Conservation (phyloP, 2,113 vertebrate genomes). For the Bolborhynchus lineola region DNA sequence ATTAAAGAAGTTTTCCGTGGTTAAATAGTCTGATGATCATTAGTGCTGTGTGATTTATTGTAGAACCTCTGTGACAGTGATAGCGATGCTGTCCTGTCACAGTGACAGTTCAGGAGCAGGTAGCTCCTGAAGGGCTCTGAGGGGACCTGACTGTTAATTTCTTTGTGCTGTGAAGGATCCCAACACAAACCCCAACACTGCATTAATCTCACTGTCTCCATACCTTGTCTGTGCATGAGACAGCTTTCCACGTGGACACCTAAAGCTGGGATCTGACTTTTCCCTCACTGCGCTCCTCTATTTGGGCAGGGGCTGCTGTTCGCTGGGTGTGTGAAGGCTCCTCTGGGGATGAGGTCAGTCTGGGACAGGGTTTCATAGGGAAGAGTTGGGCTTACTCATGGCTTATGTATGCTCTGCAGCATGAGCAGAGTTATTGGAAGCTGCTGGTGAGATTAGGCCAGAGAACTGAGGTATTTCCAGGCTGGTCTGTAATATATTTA, state of each 20-base stretch:
- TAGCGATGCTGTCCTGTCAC: not conserved
- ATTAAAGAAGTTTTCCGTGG: not conserved
- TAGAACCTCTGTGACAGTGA: not conserved
- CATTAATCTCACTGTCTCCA: not conserved
- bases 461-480: not conserved
- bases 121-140: not conserved
- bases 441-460: not conserved
- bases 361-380: not conserved
- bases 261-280: not conserved
- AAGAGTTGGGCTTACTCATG: not conserved
- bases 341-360: not conserved
- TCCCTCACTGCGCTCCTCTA: not conserved
- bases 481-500: not conserved
- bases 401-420: not conserved
- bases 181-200: not conserved
- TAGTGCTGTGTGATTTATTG: not conserved
- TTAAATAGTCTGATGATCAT: not conserved
- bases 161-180: not conserved
- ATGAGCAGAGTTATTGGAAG: not conserved
- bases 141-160: not conserved
- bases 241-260: not conserved
- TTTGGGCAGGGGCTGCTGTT: not conserved
- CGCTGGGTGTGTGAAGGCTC: not conserved
- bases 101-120: not conserved
- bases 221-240: not conserved